Percentiles rank a stretch among this genome's conserved stretches.
These are phyloP conservation scores for Bujurquina vittata DNA, from an alignment of 2,113 vertebrate species.

Conservation along the genomic window DNA sequence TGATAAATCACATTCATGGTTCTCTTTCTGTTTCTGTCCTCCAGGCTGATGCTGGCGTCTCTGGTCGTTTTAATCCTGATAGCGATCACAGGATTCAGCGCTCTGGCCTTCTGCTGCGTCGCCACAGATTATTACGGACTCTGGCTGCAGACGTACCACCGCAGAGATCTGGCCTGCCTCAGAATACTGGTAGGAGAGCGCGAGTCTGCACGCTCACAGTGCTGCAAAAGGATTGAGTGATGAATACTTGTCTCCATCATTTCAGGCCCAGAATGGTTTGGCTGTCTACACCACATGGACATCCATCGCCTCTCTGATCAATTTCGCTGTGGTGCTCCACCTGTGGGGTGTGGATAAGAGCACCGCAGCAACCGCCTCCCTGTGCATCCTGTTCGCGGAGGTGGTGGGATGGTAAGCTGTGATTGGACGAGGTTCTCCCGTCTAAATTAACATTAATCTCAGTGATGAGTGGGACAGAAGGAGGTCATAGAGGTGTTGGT, in stretches of 20 bases:
- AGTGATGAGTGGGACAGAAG: background rate
- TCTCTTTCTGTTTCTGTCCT: background rate
- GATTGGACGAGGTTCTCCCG: too few relatives aligned
- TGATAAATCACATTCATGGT: background rate
- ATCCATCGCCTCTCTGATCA: constrained; percentile 83
- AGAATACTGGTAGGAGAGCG: constrained; percentile 76
- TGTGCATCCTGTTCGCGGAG: constrained; percentile 80
- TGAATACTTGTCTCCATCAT: background rate
- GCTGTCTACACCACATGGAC: constrained; percentile 84
- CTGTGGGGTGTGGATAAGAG: constrained; percentile 65
- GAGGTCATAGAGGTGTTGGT: background rate
- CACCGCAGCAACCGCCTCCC: constrained; percentile 76
- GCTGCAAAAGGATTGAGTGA: background rate
- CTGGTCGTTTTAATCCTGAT: constrained; percentile 81
- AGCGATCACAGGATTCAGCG: constrained; percentile 66
- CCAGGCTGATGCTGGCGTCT: constrained; percentile 79
- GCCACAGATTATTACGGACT: constrained; percentile 73
- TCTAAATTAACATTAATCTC: background rate
- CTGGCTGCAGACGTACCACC: constrained; percentile 78
- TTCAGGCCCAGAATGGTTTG: constrained; percentile 87
- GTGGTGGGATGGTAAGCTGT: constrained; percentile 80
- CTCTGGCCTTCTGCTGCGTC: constrained; percentile 81
- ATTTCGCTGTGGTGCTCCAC: constrained; percentile 80
- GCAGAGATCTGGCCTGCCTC: constrained; percentile 81
- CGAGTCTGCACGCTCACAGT: background rate